phyloP scores from a whole-genome alignment of 2,113 vertebrate genomes.

The Mesembrinibis cayennensis region DNA sequence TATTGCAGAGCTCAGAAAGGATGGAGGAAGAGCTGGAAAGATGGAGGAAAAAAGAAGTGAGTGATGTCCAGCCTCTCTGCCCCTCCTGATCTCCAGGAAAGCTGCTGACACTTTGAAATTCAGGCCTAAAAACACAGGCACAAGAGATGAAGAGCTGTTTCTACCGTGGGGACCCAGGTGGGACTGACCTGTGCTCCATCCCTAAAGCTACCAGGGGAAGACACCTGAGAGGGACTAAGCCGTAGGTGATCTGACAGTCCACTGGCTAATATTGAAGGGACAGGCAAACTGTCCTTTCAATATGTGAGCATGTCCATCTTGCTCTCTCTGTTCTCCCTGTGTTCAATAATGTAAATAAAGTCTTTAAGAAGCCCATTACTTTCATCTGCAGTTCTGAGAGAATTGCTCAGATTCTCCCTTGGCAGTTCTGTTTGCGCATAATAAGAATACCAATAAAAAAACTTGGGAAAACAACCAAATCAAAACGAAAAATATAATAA shows the following conservation, averaged over 20 bases:
- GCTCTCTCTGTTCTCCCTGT: background rate
- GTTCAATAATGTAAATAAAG: slow-evolving; percentile 64
- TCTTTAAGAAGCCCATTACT: slow-evolving; percentile 60
- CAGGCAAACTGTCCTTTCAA: background rate
- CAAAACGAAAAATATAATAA: background rate
- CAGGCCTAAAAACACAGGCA: background rate
- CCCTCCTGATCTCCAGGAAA: background rate
- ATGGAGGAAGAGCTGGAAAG: background rate
- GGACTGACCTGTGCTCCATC: background rate
- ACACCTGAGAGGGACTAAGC: background rate
- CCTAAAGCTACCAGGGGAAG: background rate
- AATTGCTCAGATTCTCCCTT: background rate
- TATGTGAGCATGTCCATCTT: background rate
- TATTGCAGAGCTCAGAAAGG: background rate
- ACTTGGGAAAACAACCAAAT: background rate
- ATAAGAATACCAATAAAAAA: slow-evolving; percentile 30
- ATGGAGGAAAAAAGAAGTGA: background rate
- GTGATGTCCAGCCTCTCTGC: background rate
- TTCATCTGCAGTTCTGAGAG: slow-evolving; percentile 53
- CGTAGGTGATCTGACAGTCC: background rate
- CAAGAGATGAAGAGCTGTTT: background rate
- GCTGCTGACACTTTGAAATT: background rate
- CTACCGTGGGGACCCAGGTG: background rate
- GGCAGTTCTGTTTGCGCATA: slow-evolving; percentile 12
- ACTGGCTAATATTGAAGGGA: background rate